Evolutionary conservation across 2,113 vertebrate species (phyloP).

Genomic region (Colossoma macropomum): DNA sequence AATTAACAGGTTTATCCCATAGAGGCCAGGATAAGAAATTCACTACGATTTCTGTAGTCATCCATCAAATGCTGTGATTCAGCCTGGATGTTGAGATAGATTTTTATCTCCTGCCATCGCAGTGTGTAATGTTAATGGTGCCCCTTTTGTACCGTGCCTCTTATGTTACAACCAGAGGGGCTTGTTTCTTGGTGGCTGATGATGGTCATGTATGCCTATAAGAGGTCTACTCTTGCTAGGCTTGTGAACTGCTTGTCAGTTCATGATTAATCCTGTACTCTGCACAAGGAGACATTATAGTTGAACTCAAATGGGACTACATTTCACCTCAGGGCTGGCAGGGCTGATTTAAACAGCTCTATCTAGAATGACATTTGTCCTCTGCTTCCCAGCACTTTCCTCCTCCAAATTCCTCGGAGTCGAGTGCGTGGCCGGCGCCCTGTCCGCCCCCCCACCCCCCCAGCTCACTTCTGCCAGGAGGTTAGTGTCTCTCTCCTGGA

Average conservation of each 20-base stretch:
- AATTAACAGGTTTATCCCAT: neutral
- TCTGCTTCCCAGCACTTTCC: slow-evolving; percentile 85
- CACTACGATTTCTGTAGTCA: slow-evolving; percentile 2
- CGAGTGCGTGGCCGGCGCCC: slow-evolving; percentile 78
- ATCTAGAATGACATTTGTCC: slow-evolving; percentile 86
- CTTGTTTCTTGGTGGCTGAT: neutral
- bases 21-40: slow-evolving; percentile 5
- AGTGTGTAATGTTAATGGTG: slow-evolving; percentile 23
- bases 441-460: neutral
- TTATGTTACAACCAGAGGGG: slow-evolving; percentile 17
- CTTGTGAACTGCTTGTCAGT: slow-evolving; percentile 74
- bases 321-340: slow-evolving; percentile 83
- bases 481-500: slow-evolving; percentile 69
- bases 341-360: slow-evolving; percentile 87
- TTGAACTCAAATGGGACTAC: slow-evolving; percentile 81
- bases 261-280: slow-evolving; percentile 82
- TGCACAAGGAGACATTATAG: slow-evolving; percentile 82
- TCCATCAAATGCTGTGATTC: slow-evolving; percentile 21
- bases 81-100: slow-evolving; percentile 8
- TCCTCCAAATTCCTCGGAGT: slow-evolving; percentile 85
- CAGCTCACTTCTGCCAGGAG: slow-evolving; percentile 52
- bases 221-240: slow-evolving; percentile 71
- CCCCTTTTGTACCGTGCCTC: slow-evolving; percentile 16
- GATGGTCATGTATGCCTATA: slow-evolving; percentile 61
- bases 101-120: slow-evolving; percentile 33